Evolutionary conservation across 2,113 vertebrate genomes (phyloP), one percentile per base, ranked within the genome.

Genomic region (Coturnix japonica): DNA sequence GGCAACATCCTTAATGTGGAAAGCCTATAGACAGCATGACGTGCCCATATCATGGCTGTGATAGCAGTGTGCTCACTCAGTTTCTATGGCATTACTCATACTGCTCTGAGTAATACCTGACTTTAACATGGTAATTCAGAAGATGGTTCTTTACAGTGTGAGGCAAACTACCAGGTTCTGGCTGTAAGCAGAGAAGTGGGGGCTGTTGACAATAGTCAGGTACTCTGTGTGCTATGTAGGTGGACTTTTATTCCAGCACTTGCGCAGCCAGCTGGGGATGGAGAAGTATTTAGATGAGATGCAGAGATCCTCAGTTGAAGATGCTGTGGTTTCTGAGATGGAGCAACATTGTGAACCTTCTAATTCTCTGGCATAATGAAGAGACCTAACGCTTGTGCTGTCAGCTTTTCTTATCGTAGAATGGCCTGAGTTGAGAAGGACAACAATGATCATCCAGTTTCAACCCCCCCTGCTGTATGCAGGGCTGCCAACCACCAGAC

Each of bases 61-160:
- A 65, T 33, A 18, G 4, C n/a, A 5, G 2, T 4, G 39, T 35
- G 11, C 33, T 71, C 44, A 31, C 26, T 35, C 44, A 9, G 22
- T n/a, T 47, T 13, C 30, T 60, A 22, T n/a, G 0, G 0, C 10
- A 33, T n/a, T 64, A 30, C 28, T 63, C 21, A 4, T 4, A 1
- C 5, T 44, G n/a, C 69, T 31, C 56, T 11, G 30, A 25, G 53
- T 13, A 64, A 59, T 3, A 28, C 9, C 47, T 61, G 28, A 6
- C 41, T 76, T 60, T 31, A 37, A 14, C 1, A 6, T 59, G 28
- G 2, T 37, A 7, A 49, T 83, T 80, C 13, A 54, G 39, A 76
- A 53, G 30, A 8, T 28, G 16, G 18, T 60, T 30, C 2, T 66
- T 43, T 18, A 41, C 64, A 63, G 31, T 3, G 14, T 7, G 47